These are phyloP conservation scores for Teleiodes luculella DNA, from an alignment of 2,888 invertebrate species.

Conservation along the genomic window DNA sequence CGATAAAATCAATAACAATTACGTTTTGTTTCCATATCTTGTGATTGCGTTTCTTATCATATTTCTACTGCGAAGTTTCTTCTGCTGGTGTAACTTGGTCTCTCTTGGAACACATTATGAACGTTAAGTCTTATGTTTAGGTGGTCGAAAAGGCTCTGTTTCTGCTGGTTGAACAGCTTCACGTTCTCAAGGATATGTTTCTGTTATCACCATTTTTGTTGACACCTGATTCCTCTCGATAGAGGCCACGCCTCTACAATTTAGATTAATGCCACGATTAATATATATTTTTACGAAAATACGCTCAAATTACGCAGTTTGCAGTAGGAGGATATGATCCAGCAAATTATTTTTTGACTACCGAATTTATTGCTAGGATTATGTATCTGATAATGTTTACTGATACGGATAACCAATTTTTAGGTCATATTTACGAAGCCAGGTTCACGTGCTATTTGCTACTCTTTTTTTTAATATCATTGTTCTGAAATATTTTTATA, in stretches of 20 bases:
- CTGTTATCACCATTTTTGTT: constrained; percentile 38
- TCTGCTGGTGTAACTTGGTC: constrained; percentile 15
- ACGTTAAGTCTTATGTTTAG: background rate
- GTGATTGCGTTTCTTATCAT: constrained; percentile 31
- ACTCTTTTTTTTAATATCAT: too few relatives aligned
- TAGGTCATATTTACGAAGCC: too few relatives aligned
- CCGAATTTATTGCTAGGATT: constrained; percentile 30
- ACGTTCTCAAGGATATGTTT: constrained; percentile 43
- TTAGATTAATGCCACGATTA: constrained; percentile 42
- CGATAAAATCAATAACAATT: constrained; percentile 38
- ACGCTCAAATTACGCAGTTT: background rate
- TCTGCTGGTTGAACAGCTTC: constrained; percentile 32
- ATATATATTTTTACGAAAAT: background rate
- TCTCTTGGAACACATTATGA: constrained; percentile 11
- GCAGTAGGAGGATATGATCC: background rate
- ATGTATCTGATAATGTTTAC: constrained; percentile 15
- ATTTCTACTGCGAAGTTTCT: constrained; percentile 47
- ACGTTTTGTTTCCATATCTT: constrained; percentile 39
- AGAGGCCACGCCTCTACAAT: constrained; percentile 62
- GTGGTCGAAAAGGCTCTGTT: constrained; percentile 18
- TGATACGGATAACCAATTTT: background rate
- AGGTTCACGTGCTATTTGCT: too few relatives aligned
- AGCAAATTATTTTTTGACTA: background rate
- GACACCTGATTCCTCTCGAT: constrained; percentile 36
- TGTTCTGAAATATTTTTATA: too few relatives aligned